Evolutionary conservation across 2,888 invertebrate genomes (phyloP), one percentile per base, ranked within the genome.

Genomic region (Eledona agricola): DNA sequence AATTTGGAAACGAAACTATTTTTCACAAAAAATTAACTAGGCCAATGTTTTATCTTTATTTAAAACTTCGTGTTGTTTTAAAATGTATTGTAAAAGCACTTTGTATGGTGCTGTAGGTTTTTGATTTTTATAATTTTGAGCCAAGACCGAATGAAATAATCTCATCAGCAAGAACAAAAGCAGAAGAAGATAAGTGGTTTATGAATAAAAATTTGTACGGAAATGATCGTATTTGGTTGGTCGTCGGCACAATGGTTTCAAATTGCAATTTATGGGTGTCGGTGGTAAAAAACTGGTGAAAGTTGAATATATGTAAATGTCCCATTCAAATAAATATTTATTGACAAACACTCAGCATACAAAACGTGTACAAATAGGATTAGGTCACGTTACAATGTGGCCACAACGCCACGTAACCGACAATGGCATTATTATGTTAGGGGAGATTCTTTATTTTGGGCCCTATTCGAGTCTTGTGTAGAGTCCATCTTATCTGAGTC

Each of bases 301-400:
- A 50, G 28, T 47, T 50, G 58, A 51, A 58, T 29, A 55, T 58
- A 59, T 59, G 15, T 32, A 32, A 26, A 34, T 49, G 34, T 51
- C 55, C 50, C 40, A 45, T 53, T 35, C 53, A 28, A 58, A 60
- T 56, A 63, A 62, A 59, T 61, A 61, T 63, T 63, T 65, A 63
- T 65, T 59, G 63, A 59, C 58, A 53, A 51, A 47, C 57, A 58
- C 55, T 59, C 47, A 50, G 55, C 50, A 53, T 47, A 64, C 64
- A 64, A 59, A 63, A 63, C 62, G 60, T 52, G 55, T 62, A 64
- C 62, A 65, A 64, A 65, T 65, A 59, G 61, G 62, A 65, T 65
- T 60, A 66, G 65, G 62, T 65, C 63, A 60, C 52, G 58, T 66
- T 64, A 61, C 66, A 64, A 62, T 64, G 63, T 66, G 63, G 63